Percentiles rank a stretch among this genome's conserved stretches.
Evolutionary conservation across 2,888 invertebrate genomes (phyloP).

Genomic region (Prenolepis imparis): DNA sequence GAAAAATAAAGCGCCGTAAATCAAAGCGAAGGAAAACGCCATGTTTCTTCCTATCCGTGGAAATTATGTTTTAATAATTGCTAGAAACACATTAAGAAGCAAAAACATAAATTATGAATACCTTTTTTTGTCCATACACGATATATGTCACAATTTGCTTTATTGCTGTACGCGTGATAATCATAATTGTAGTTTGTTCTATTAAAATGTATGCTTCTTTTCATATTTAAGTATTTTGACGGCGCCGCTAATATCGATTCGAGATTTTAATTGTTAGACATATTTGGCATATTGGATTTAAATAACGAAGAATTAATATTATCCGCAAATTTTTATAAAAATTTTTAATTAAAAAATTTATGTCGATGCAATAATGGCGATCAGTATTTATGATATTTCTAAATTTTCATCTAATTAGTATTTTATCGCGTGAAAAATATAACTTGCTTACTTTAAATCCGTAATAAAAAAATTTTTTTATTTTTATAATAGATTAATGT

Average conservation of each 20-base stretch:
- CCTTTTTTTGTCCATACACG: conserved; percentile 24
- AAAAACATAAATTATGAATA: conserved; percentile 66
- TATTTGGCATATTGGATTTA: too few species aligned
- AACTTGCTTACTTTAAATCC: too few species aligned
- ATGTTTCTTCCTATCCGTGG: conserved; percentile 67
- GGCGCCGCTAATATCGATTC: conserved; percentile 58
- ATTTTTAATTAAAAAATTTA: too few species aligned
- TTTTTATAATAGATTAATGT: too few species aligned
- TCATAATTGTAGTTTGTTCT: conserved; percentile 64
- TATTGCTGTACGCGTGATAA: conserved; percentile 61
- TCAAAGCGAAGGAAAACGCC: conserved; percentile 54
- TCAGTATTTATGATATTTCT: too few species aligned
- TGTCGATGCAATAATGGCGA: too few species aligned
- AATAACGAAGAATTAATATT: too few species aligned
- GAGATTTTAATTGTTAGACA: background rate
- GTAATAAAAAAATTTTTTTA: too few species aligned
- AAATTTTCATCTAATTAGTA: too few species aligned
- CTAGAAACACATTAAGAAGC: conserved; percentile 66
- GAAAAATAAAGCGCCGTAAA: conserved; percentile 54
- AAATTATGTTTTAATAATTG: conserved; percentile 74
- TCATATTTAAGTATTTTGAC: conserved; percentile 18
- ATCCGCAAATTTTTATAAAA: too few species aligned
- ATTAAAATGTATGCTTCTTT: conserved; percentile 68
- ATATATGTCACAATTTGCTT: conserved; percentile 71
- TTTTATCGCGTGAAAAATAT: too few species aligned